Evolutionary conservation across 1,140 invertebrate species (phyloP).

Genomic region (Mercenaria mercenaria): DNA sequence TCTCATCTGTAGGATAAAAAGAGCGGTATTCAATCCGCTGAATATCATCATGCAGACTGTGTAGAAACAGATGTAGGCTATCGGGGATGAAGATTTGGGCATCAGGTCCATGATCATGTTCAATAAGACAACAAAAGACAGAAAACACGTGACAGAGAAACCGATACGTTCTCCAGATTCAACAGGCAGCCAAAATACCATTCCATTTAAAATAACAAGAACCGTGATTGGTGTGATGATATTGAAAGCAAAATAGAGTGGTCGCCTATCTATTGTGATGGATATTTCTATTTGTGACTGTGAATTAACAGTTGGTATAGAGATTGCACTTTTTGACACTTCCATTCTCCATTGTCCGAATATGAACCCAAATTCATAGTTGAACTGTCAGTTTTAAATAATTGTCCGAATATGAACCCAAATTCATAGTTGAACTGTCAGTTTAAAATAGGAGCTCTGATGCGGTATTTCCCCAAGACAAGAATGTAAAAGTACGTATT

Average conservation of each 20-base stretch:
- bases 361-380: neutral
- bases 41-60: conserved; percentile 30
- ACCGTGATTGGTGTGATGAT: conserved; percentile 27
- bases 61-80: conserved; percentile 19
- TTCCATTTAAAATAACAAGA: neutral
- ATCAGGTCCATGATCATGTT: conserved; percentile 41
- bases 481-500: conserved; percentile 16
- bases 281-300: neutral
- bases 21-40: neutral
- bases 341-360: conserved; percentile 47
- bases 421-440: neutral
- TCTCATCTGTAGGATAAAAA: conserved; percentile 7
- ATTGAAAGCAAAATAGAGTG: conserved; percentile 37
- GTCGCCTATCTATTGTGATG: neutral
- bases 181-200: conserved; percentile 30
- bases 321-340: neutral
- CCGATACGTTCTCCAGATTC: no score
- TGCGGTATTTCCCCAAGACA: neutral
- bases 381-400: no score
- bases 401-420: neutral
- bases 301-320: neutral
- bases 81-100: neutral
- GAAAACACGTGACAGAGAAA: conserved; percentile 45
- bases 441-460: neutral
- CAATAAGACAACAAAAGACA: conserved; percentile 44